Percentiles rank a stretch among this genome's conserved stretches.
Conservation (phyloP, 1,140 invertebrate genomes). For the Goniozus legneri region DNA sequence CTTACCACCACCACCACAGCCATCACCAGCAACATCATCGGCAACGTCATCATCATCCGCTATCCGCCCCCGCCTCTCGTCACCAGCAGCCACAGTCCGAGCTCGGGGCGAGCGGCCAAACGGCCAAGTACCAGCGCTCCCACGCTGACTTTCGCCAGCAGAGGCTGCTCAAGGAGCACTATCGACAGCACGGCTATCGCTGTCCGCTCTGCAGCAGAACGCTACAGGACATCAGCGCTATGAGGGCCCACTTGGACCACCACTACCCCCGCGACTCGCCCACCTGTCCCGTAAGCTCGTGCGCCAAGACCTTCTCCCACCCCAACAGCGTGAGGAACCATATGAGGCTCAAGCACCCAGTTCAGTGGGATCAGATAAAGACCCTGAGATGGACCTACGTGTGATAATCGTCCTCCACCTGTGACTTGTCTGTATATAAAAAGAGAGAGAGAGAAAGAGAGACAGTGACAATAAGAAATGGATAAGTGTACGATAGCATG, state of each 20-base stretch:
- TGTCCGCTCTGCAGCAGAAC: conserved; percentile 70
- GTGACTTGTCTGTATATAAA: too few relatives aligned
- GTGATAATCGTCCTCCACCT: conserved; percentile 30
- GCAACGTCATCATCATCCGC: conserved; percentile 42
- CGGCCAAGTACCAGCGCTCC: conserved; percentile 31
- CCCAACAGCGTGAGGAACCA: conserved; percentile 81
- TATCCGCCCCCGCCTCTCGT: conserved; percentile 34
- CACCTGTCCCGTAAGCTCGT: conserved; percentile 70
- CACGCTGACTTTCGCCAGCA: conserved; percentile 41
- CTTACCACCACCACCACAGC: conserved; percentile 51
- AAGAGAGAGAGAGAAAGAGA: too few relatives aligned
- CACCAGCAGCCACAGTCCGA: conserved; percentile 47
- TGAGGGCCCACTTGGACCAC: conserved; percentile 71
- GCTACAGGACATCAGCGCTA: conserved; percentile 61
- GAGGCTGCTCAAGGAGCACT: conserved; percentile 38
- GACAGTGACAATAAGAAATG: too few relatives aligned
- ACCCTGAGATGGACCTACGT: conserved; percentile 70
- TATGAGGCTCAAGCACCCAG: conserved; percentile 75
- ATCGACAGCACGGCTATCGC: conserved; percentile 45
- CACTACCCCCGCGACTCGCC: conserved; percentile 80
- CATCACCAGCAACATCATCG: conserved; percentile 53
- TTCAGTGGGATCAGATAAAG: conserved; percentile 78
- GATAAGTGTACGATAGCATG: too few relatives aligned
- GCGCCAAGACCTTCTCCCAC: conserved; percentile 71
- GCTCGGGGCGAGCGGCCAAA: conserved; percentile 28